Conservation (phyloP, 2,797 vertebrate species). For the Sebastes cheni region DNA sequence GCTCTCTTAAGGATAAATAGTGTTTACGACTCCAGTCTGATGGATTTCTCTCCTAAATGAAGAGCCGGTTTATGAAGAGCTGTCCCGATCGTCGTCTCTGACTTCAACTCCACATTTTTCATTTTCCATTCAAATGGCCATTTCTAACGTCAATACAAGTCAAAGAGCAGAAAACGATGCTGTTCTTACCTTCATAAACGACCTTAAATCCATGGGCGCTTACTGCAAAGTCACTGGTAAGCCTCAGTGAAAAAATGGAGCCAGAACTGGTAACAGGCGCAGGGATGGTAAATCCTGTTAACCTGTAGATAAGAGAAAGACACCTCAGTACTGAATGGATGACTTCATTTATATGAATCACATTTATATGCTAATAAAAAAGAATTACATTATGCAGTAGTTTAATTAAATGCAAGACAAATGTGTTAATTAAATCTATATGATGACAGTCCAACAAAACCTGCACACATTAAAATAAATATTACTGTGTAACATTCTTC, state of each 20-base stretch:
- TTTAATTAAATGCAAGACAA: neutral
- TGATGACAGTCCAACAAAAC: neutral
- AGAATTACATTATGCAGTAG: neutral
- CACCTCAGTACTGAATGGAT: neutral
- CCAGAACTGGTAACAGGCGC: conserved; percentile 96
- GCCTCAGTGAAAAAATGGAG: conserved; percentile 95
- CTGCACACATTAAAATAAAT: neutral
- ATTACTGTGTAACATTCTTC: neutral
- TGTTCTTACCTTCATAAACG: conserved; percentile 96
- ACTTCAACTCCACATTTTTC: neutral
- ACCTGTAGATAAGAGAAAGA: conserved; percentile 81
- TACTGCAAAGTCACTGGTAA: conserved; percentile 99
- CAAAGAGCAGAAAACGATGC: conserved; percentile 14
- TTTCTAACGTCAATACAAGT: conserved; percentile 5
- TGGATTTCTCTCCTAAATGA: conserved; percentile 16
- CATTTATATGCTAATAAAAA: neutral
- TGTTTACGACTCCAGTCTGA: conserved; percentile 1
- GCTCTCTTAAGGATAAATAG: conserved; percentile 26
- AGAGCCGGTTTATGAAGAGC: conserved; percentile 3
- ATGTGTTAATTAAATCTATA: neutral
- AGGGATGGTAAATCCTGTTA: conserved; percentile 98
- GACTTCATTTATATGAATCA: conserved; percentile 1
- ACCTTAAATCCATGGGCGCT: conserved; percentile 99
- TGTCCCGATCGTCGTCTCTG: neutral
- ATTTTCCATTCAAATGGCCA: neutral